Conservation (phyloP, 2,113 vertebrate genomes). For the Canis aureus region DNA sequence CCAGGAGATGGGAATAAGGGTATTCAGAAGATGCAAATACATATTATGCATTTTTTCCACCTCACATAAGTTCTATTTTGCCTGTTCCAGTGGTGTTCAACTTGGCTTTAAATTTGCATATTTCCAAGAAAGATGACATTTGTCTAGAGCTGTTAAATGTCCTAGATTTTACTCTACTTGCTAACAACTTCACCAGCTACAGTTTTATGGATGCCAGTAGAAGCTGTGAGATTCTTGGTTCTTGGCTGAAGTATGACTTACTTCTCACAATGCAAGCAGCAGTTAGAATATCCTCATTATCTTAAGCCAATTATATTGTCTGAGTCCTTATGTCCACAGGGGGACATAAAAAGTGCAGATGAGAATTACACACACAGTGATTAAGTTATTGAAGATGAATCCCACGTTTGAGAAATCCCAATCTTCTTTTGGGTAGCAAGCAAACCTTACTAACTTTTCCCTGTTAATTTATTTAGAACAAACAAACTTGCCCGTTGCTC, state of each 20-base stretch:
- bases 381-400: neutral
- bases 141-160: neutral
- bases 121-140: neutral
- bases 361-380: neutral
- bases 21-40: neutral
- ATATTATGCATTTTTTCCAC: neutral
- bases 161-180: neutral
- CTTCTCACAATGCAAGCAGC: neutral
- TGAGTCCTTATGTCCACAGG: neutral
- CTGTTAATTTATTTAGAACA: neutral
- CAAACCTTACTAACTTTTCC: neutral
- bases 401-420: neutral
- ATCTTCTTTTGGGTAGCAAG: neutral
- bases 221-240: neutral
- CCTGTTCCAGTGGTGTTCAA: neutral
- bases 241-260: neutral
- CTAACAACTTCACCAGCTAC: neutral
- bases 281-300: neutral
- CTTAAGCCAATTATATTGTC: neutral
- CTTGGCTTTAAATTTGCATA: neutral
- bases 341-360: accelerated
- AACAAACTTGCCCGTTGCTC: neutral
- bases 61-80: neutral
- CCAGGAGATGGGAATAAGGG: neutral
- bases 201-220: neutral